Evolutionary conservation across 2,113 vertebrate genomes (phyloP), one percentile per base, ranked within the genome.

Genomic region (Tamias sibiricus): DNA sequence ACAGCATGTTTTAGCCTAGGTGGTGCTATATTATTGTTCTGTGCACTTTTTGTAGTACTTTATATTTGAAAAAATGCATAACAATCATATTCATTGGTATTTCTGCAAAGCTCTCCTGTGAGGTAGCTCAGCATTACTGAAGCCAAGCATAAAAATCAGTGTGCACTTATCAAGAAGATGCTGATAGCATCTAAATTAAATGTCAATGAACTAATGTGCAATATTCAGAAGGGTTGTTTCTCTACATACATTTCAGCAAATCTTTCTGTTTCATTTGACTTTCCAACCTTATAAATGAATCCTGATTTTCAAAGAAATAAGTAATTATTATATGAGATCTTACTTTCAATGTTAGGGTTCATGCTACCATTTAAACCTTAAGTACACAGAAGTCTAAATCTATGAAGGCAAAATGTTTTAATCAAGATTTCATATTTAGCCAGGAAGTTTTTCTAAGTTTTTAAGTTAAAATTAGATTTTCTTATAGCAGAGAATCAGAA

Each of bases 131-230:
- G 97, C 96, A 97, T 57, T 97, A 77, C 81, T 93, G 81, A 94
- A 74, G 95, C 92, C 94, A 98, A 97, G 80, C 54, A 85, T 93
- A 91, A 96, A 96, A 90, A 66, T 95, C 93, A 95, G 28, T 93
- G 42, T 83, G 72, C 76, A 79, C 47, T 83, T 93, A 96, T 79
- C 7, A 30, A 42, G 64, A 97, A 90, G 85, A 93, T 96, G 95
- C 87, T 94, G 87, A 96, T 87, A 87, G 49, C 19, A 79, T 66
- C 85, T 71, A 93, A 93, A 90, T 95, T 87, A 97, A 97, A 96
- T 91, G 62, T 62, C 94, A 80, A 49, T 94, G 80, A 90, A 66
- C 47, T 52, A 97, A 91, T 71, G 97, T 75, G 94, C 28, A 69
- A 32, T 77, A 75, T 90, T 95, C 66, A 79, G 76, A 95, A 90